Conservation (phyloP, 2,888 invertebrate species). For the Pachliopta kotzebuea region DNA sequence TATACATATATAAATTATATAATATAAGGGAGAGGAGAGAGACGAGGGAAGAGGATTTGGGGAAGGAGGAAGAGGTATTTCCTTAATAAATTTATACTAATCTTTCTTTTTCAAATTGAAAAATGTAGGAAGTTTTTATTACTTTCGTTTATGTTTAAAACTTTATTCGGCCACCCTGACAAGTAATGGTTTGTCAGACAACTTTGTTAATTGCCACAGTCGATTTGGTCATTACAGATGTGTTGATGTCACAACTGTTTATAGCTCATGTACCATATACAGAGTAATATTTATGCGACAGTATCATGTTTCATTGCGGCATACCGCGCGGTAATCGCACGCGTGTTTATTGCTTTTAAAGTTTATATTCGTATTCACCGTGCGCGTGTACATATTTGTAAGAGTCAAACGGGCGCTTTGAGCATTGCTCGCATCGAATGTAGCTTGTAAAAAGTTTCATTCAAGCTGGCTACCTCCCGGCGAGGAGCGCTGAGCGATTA, state of each 20-base stretch:
- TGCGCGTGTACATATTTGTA: slow-evolving; percentile 7
- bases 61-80: too few species aligned
- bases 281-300: not conserved
- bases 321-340: slow-evolving; percentile 1
- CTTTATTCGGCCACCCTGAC: too few species aligned
- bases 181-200: too few species aligned
- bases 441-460: slow-evolving; percentile 27
- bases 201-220: too few species aligned
- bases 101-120: too few species aligned
- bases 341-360: slow-evolving; percentile 8
- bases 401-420: slow-evolving; percentile 9
- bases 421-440: slow-evolving; percentile 5
- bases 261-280: not conserved
- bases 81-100: too few species aligned
- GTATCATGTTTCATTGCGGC: slow-evolving; percentile 8
- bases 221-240: too few species aligned
- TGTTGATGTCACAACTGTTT: not conserved
- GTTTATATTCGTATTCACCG: slow-evolving; percentile 2
- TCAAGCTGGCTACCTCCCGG: slow-evolving; percentile 21
- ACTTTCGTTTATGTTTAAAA: too few species aligned
- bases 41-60: too few species aligned
- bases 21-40: too few species aligned
- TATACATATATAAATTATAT: too few species aligned
- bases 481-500: slow-evolving; percentile 16
- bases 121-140: too few species aligned